Percentiles rank a stretch among this genome's conserved stretches.
Evolutionary conservation across 2,888 invertebrate species (phyloP).

Genomic region (Clistopyga incitator): DNA sequence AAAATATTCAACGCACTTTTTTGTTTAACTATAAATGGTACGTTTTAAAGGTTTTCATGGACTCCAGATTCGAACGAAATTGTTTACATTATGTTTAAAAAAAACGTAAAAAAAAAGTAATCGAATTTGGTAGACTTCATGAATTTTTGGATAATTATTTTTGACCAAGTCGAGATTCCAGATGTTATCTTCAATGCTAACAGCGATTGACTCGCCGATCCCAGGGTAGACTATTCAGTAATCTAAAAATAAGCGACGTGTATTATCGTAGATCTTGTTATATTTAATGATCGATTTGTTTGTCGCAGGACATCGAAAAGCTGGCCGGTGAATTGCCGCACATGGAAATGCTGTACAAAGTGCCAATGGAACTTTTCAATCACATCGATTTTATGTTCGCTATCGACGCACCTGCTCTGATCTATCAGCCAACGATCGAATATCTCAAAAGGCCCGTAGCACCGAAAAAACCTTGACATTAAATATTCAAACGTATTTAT

Average conservation of each 20-base stretch:
- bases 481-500: background rate
- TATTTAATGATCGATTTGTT: background rate
- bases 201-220: constrained; percentile 88
- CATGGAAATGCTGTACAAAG: constrained; percentile 76
- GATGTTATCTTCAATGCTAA: constrained; percentile 88
- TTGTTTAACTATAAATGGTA: too few species aligned
- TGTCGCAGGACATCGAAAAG: constrained; percentile 86
- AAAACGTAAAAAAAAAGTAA: too few species aligned
- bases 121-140: too few species aligned
- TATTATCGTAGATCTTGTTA: background rate
- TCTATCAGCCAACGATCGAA: constrained; percentile 74
- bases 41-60: too few species aligned
- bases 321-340: constrained; percentile 86
- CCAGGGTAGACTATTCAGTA: constrained; percentile 68
- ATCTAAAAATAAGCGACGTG: background rate
- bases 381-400: constrained; percentile 77
- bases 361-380: constrained; percentile 76
- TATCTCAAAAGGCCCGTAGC: constrained; percentile 54
- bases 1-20: too few species aligned
- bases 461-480: background rate
- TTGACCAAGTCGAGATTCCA: constrained; percentile 72
- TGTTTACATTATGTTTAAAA: too few species aligned
- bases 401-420: constrained; percentile 72
- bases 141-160: too few species aligned
- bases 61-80: too few species aligned